Base-by-base conservation (phyloP, 1,140 invertebrate species). In the Sitodiplosis mosellana region DNA sequence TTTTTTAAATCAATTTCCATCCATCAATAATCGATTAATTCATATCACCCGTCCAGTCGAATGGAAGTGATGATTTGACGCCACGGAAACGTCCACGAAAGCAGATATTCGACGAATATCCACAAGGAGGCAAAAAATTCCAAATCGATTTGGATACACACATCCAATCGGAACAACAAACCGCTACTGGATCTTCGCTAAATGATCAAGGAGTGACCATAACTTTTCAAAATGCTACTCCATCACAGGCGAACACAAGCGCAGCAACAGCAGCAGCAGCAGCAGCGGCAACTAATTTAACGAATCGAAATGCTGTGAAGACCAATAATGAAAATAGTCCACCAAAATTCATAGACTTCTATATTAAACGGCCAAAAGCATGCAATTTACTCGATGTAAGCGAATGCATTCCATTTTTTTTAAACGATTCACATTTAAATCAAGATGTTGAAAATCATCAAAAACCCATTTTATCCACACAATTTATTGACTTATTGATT, bases 51-150 rank as follows among this genome's bases (percentile, higher is more conserved):
- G n/a, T n/a, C n/a, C 36, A 47, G 34, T 47, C 33, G 19, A 18
- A 50, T 53, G 10, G 54, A 57, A 18, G 47, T 50, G 53, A 66
- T 10, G 69, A 71, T 55, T 69, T 70, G 67, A 69, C 66, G 12
- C 67, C 69, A 0, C 55, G 71, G 4, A 76, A 75, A 53, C 75
- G 74, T 45, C 69, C 71, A 1, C 61, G 72, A 18, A 43, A 43
- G 20, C 41, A 43, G 18, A 10, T 19, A 43, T 19, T 19, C 27
- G 10, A 10, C 10, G 27, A 27, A 27, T 27, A 27, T 27, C 27
- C 27, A 10, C 27, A 27, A 10, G 27, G 4, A 27, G 27, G 4
- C 3, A 27, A 27, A 10, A 27, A 27, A 27, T 27, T 27, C 10
- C 27, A 27, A 27, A 3, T 10, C 10, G 27, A 27, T 5, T 27